Conservation (phyloP, 1,140 invertebrate genomes). For the Megathymus violae region DNA sequence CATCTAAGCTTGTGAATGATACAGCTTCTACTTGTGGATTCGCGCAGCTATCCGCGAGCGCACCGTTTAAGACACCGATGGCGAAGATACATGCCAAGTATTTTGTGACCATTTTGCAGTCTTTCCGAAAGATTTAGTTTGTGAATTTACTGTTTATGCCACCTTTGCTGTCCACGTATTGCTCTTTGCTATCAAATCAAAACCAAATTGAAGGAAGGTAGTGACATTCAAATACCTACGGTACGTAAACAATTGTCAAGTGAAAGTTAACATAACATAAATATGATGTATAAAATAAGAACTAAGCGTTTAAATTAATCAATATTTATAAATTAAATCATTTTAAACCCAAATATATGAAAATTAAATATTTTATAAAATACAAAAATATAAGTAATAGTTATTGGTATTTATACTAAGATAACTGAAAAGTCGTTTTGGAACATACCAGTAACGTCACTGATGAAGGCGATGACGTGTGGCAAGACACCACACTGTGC, state of each 20-base stretch:
- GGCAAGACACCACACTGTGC: too few species aligned
- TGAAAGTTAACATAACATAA: too few species aligned
- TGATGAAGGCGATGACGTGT: slow-evolving; percentile 17
- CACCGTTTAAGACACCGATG: slow-evolving; percentile 49
- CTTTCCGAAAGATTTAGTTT: slow-evolving; percentile 46
- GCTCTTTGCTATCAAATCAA: slow-evolving; percentile 12
- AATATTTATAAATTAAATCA: too few species aligned
- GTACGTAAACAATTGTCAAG: too few species aligned
- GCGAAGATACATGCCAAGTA: slow-evolving; percentile 55
- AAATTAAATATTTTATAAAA: too few species aligned
- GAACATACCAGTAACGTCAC: slow-evolving; percentile 6
- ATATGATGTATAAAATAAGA: too few species aligned
- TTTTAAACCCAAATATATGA: too few species aligned
- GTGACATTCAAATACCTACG: slow-evolving; percentile 13
- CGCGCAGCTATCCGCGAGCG: slow-evolving; percentile 78
- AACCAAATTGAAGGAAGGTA: neutral
- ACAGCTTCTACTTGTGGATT: slow-evolving; percentile 87
- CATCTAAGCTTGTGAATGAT: slow-evolving; percentile 95
- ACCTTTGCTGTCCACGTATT: slow-evolving; percentile 33
- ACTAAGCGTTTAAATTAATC: too few species aligned
- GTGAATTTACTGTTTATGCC: slow-evolving; percentile 24
- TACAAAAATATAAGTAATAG: too few species aligned
- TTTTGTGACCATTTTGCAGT: slow-evolving; percentile 76
- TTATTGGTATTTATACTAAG: too few species aligned
- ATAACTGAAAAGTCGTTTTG: too few species aligned